Base-by-base conservation (phyloP, 2,113 vertebrate species). In the Xerus inauris region DNA sequence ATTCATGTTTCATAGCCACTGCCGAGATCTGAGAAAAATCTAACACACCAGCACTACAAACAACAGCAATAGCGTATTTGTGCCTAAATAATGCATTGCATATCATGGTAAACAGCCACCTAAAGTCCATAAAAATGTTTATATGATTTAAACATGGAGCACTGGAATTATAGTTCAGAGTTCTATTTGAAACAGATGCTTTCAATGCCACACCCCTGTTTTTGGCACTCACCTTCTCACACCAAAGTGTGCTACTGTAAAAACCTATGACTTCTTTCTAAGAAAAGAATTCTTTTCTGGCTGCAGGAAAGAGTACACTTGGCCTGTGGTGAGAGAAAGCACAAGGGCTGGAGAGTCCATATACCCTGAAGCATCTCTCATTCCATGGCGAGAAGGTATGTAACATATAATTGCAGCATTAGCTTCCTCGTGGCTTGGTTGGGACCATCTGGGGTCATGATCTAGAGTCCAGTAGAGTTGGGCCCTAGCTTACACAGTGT, bases 111-210 rank as follows among this genome's bases (percentile, higher is more conserved):
- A 97, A 81, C 87, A 98, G 96, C 40, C 93, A 96, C 79, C 79
- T 82, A 0, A 0, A 89, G 93, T 86, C 96, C 97, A 95, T 95
- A 85, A 65, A 91, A 98, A 73, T 96, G 93, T 95, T 42, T 45
- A 85, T 96, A 35, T 28, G 40, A 87, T 42, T 93, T 82, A 75
- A 95, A 76, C 38, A 32, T 32, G 86, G 96, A 94, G 79, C 19
- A 75, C 85, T 96, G 96, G 95, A 94, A 90, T 95, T 97, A 97
- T 94, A 97, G 95, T 89, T 91, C 96, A 96, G 97, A 98, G 95
- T 96, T 72, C 54, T 54, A 1, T 40, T 84, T 67, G 7, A 62
- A 57, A 57, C 6, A 64, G 42, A 89, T 16, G 7, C 20, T 82
- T 65, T 51, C 24, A 54, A 2, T 67, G 71, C 38, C 12, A 76